Percentiles rank a stretch among this genome's conserved stretches.
phyloP scores from a whole-genome alignment of 1,140 invertebrate species.

The Nautilus pompilius region DNA sequence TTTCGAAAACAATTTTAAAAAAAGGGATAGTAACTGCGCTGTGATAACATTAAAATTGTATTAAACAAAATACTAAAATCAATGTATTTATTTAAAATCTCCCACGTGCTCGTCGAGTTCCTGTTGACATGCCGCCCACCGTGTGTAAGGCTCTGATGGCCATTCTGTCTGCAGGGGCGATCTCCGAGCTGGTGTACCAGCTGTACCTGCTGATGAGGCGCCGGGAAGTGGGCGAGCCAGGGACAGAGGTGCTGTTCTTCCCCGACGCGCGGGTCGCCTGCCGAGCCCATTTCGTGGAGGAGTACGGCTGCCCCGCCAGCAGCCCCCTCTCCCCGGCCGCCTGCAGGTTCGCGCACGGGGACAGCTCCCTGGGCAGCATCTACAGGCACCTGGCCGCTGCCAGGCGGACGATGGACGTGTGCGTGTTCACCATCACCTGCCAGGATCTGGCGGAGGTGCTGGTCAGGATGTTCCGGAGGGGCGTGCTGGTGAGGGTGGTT shows the following conservation, averaged over 20 bases:
- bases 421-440: constrained; percentile 69
- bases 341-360: constrained; percentile 50
- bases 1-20: too few relatives aligned
- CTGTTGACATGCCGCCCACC: too few relatives aligned
- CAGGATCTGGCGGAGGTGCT: constrained; percentile 62
- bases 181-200: too few relatives aligned
- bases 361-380: constrained; percentile 44
- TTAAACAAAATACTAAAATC: too few relatives aligned
- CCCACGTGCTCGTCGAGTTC: too few relatives aligned
- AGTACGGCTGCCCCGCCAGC: constrained; percentile 39
- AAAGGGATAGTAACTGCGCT: too few relatives aligned
- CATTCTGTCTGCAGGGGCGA: too few relatives aligned
- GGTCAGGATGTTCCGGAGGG: constrained; percentile 59
- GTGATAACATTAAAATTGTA: too few relatives aligned
- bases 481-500: constrained; percentile 65
- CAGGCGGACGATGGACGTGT: constrained; percentile 64
- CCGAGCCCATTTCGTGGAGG: constrained; percentile 32
- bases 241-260: constrained; percentile 51
- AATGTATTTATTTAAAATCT: too few relatives aligned
- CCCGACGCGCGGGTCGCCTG: constrained; percentile 49
- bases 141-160: too few relatives aligned
- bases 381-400: constrained; percentile 59
- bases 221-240: background rate
- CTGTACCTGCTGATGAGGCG: too few relatives aligned
- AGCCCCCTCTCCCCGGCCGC: too few relatives aligned